Evolutionary conservation across 1,140 invertebrate species (phyloP).

Genomic region (Lepeophtheirus salmonis): DNA sequence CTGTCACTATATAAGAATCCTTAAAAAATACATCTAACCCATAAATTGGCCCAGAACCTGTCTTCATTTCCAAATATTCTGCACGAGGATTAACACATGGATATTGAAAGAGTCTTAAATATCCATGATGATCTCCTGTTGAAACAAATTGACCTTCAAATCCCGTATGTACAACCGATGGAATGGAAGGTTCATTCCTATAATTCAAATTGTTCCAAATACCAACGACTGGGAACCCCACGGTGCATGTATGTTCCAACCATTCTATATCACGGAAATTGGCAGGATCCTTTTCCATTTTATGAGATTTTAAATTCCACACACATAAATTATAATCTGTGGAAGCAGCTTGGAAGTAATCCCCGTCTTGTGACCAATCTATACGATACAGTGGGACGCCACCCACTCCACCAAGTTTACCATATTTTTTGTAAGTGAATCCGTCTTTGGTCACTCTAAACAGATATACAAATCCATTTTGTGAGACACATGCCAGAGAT

Average conservation of each 20-base stretch:
- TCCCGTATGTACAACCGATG: not conserved
- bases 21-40: constrained; percentile 6
- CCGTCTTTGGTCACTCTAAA: constrained; percentile 63
- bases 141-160: constrained; percentile 14
- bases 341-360: constrained; percentile 67
- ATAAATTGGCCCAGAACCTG: not conserved
- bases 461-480: constrained; percentile 65
- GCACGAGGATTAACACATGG: constrained; percentile 4
- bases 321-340: constrained; percentile 76
- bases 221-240: constrained; percentile 62
- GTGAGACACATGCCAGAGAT: constrained; percentile 68
- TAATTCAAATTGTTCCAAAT: constrained; percentile 18
- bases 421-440: constrained; percentile 65
- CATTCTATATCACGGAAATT: constrained; percentile 75
- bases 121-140: constrained; percentile 7
- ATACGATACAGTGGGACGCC: constrained; percentile 53
- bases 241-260: constrained; percentile 60
- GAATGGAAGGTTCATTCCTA: not conserved
- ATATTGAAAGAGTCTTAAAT: constrained; percentile 4
- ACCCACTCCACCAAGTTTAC: constrained; percentile 52
- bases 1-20: constrained; percentile 11
- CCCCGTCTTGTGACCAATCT: constrained; percentile 76
- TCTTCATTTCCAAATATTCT: constrained; percentile 13
- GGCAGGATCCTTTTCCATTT: constrained; percentile 43
- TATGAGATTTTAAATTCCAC: constrained; percentile 30